A percentile compares a stretch with the other conserved stretches of the same genome.
These are phyloP conservation scores for Strigops habroptila DNA, from an alignment of 2,113 vertebrate species.

Conservation along the genomic window DNA sequence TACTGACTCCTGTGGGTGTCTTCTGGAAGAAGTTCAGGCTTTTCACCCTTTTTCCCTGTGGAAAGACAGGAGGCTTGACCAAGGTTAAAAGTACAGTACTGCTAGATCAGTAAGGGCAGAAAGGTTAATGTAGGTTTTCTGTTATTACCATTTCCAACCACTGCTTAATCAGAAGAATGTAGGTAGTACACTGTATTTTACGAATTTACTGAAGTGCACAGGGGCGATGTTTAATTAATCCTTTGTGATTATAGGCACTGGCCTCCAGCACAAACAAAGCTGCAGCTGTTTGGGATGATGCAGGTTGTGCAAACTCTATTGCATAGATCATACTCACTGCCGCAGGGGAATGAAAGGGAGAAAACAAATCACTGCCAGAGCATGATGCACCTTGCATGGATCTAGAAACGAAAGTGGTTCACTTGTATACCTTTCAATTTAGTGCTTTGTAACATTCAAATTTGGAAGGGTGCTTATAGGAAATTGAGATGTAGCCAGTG, in stretches of 20 bases:
- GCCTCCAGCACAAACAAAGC: constrained; percentile 46
- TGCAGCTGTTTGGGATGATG: constrained; percentile 8
- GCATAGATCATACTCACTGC: not conserved
- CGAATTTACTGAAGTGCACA: not conserved
- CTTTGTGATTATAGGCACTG: not conserved
- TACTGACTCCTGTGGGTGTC: not conserved
- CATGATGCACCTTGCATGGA: not conserved
- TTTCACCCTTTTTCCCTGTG: not conserved
- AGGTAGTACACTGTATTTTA: not conserved
- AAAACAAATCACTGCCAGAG: not conserved
- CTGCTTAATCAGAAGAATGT: not conserved
- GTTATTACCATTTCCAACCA: not conserved
- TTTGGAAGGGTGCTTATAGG: not conserved
- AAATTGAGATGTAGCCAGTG: not conserved
- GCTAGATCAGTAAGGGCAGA: not conserved
- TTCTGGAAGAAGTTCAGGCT: not conserved
- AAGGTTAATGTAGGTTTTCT: not conserved
- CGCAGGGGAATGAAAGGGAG: not conserved
- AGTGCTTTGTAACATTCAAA: not conserved
- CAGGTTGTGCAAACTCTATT: not conserved
- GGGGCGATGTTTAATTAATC: constrained; percentile 28
- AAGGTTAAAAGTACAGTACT: not conserved
- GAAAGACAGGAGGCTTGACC: not conserved
- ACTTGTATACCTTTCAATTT: not conserved
- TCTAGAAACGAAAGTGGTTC: not conserved